Evolutionary conservation across 2,113 vertebrate species (phyloP).

Genomic region (Tachuris rubrigastra): DNA sequence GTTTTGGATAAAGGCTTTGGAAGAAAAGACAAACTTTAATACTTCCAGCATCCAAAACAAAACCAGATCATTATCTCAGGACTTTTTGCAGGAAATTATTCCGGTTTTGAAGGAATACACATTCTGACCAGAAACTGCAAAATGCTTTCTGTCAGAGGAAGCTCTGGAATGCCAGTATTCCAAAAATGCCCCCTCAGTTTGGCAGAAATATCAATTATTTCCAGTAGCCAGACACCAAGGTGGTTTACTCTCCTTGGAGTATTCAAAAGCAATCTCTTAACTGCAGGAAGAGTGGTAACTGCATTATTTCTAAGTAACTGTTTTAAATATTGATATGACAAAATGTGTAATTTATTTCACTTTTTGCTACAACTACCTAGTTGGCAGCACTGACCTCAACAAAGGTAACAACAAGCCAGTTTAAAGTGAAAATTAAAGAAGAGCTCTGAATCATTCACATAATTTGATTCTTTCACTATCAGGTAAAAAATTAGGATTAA

Average conservation of each 20-base stretch:
- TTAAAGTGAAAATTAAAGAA: background rate
- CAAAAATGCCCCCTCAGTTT: background rate
- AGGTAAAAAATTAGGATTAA: background rate
- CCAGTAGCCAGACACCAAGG: background rate
- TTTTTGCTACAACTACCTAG: background rate
- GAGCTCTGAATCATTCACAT: background rate
- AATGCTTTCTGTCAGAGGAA: background rate
- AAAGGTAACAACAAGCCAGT: background rate
- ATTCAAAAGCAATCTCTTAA: background rate
- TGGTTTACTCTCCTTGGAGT: background rate
- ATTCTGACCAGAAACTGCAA: background rate
- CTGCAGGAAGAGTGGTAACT: background rate
- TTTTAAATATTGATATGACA: background rate
- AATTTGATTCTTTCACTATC: background rate
- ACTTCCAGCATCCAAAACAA: background rate
- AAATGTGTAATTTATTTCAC: background rate
- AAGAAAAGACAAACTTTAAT: background rate
- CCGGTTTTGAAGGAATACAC: background rate
- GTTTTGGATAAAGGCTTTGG: background rate
- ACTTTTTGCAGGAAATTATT: accelerated
- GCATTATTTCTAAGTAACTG: background rate
- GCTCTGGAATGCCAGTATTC: background rate
- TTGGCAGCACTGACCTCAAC: background rate
- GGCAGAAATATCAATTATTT: background rate
- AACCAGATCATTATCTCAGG: no score